Conservation (phyloP, 2,113 vertebrate genomes). For the Thryonomys swinderianus region DNA sequence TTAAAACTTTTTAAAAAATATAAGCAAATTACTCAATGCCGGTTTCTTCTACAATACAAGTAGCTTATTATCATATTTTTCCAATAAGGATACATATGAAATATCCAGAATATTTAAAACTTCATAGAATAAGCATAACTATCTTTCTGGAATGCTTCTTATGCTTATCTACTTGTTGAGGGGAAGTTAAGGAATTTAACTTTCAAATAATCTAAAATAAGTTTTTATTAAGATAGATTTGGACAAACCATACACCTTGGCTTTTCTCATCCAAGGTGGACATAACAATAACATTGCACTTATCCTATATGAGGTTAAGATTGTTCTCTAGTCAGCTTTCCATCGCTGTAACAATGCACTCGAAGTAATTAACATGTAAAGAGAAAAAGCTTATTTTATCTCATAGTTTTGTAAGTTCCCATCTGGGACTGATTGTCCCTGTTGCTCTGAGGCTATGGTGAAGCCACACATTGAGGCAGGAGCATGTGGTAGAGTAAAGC, state of each 20-base stretch:
- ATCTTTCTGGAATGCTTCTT: slow-evolving; percentile 45
- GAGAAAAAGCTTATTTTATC: neutral
- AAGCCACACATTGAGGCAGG: neutral
- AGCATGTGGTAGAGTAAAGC: neutral
- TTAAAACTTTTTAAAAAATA: neutral
- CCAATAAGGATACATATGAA: neutral
- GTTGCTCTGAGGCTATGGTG: neutral
- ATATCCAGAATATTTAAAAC: neutral
- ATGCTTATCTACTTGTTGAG: neutral
- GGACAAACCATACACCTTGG: neutral
- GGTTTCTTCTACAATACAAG: neutral
- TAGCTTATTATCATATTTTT: neutral
- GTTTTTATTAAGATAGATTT: slow-evolving; percentile 16
- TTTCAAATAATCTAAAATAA: slow-evolving; percentile 20
- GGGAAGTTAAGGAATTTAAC: slow-evolving; percentile 9
- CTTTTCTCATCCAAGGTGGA: slow-evolving; percentile 39
- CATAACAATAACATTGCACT: neutral
- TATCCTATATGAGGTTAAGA: neutral
- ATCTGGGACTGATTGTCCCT: too few species aligned
- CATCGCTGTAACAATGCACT: neutral
- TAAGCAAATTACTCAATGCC: neutral
- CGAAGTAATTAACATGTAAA: neutral
- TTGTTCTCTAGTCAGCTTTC: neutral
- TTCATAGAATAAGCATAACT: neutral
- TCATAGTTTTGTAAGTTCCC: neutral